phyloP scores from a whole-genome alignment of 2,888 invertebrate species.

The Mamestra brassicae region DNA sequence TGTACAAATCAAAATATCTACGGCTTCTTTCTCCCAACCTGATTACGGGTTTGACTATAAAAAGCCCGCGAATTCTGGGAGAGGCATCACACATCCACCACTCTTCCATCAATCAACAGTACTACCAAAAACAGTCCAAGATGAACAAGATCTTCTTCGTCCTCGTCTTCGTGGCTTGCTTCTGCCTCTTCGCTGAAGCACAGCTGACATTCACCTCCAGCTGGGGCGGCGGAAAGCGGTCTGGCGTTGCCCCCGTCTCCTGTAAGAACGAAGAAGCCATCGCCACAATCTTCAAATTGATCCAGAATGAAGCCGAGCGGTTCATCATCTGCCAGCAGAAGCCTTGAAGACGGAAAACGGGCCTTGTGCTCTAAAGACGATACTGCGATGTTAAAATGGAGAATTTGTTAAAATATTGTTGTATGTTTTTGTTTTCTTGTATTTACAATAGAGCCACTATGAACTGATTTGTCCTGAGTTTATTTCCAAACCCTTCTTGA shows the following conservation, averaged over 20 bases:
- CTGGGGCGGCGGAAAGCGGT: constrained; percentile 87
- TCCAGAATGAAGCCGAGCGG: constrained; percentile 87
- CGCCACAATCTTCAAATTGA: constrained; percentile 80
- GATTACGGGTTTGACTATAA: constrained; percentile 43
- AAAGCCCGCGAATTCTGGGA: constrained; percentile 17
- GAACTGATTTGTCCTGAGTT: constrained; percentile 2
- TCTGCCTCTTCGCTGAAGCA: constrained; percentile 78
- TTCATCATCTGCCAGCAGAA: constrained; percentile 86
- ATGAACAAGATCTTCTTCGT: constrained; percentile 78
- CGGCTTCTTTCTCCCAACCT: constrained; percentile 40
- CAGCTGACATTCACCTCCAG: constrained; percentile 91
- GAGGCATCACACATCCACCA: constrained; percentile 41
- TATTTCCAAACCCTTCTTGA: constrained; percentile 1
- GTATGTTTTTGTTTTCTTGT: constrained; percentile 28
- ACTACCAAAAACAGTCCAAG: constrained; percentile 44
- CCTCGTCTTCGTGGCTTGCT: constrained; percentile 76
- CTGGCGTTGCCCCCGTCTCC: constrained; percentile 70
- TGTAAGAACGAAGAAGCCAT: constrained; percentile 83
- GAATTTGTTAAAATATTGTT: constrained; percentile 17
- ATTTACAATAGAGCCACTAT: constrained; percentile 34
- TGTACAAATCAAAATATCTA: constrained; percentile 56
- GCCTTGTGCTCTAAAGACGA: constrained; percentile 1
- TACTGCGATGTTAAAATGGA: constrained; percentile 32
- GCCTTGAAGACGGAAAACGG: constrained; percentile 67
- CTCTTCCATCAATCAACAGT: constrained; percentile 14